A percentile compares a stretch with the other conserved stretches of the same genome.
These are phyloP conservation scores for Pseudomyrmex flavicornis DNA, from an alignment of 1,140 invertebrate genomes.

Conservation along the genomic window DNA sequence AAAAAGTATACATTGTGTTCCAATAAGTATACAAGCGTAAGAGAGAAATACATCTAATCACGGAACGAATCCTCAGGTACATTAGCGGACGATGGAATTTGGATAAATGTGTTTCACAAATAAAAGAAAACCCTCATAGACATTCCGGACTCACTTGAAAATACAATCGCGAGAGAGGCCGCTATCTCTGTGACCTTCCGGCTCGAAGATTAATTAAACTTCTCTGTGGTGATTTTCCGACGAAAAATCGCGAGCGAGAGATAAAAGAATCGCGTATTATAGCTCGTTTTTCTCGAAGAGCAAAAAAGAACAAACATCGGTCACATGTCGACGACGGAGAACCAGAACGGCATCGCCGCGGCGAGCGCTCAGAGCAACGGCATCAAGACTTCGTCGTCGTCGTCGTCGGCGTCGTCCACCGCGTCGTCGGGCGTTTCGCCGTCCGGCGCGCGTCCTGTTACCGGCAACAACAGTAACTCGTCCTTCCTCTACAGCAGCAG, in stretches of 20 bases:
- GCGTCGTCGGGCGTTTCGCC: slow-evolving; percentile 73
- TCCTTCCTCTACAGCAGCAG: slow-evolving; percentile 85
- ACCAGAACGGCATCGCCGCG: slow-evolving; percentile 80
- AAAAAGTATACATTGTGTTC: too few species aligned
- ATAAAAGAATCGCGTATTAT: not conserved
- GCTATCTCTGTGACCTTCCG: slow-evolving; percentile 22
- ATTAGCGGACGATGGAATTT: too few species aligned
- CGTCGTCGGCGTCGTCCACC: slow-evolving; percentile 42
- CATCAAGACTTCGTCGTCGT: slow-evolving; percentile 74
- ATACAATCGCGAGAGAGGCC: not conserved
- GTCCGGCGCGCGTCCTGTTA: slow-evolving; percentile 60
- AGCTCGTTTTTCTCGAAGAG: not conserved
- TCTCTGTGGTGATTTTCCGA: not conserved
- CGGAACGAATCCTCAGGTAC: too few species aligned
- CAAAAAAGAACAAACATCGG: slow-evolving; percentile 34
- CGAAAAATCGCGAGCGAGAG: slow-evolving; percentile 2
- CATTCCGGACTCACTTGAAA: too few species aligned
- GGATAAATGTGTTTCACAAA: too few species aligned
- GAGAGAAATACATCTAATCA: too few species aligned
- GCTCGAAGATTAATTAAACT: slow-evolving; percentile 26
- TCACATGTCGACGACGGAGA: slow-evolving; percentile 80
- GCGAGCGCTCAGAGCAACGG: slow-evolving; percentile 80
- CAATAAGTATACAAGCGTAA: too few species aligned
- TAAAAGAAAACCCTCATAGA: too few species aligned
- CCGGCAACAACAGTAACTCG: slow-evolving; percentile 81